A percentile compares a stretch with the other conserved stretches of the same genome.
Evolutionary conservation across 2,888 invertebrate species (phyloP).

Genomic region (Nomada flava): DNA sequence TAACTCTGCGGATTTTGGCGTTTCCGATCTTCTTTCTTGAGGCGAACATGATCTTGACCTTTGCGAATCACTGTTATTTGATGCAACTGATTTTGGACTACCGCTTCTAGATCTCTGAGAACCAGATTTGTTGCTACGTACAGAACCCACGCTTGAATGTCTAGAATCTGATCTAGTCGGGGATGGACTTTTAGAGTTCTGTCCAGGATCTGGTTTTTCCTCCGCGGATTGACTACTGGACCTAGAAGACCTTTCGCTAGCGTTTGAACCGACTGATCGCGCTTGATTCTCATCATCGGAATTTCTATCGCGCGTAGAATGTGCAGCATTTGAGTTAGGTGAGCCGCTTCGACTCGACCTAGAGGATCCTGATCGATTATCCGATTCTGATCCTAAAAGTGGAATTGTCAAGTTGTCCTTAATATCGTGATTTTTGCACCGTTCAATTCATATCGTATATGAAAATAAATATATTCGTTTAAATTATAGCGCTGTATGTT

Average conservation of each 20-base stretch:
- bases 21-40: constrained; percentile 61
- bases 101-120: constrained; percentile 76
- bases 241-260: constrained; percentile 71
- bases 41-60: constrained; percentile 70
- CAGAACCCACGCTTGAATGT: constrained; percentile 78
- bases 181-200: constrained; percentile 75
- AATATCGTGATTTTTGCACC: neutral
- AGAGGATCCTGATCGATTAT: constrained; percentile 84
- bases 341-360: constrained; percentile 83
- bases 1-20: constrained; percentile 43
- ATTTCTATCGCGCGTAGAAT: constrained; percentile 68
- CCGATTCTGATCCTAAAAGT: constrained; percentile 84
- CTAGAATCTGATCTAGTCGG: constrained; percentile 77
- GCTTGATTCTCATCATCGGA: constrained; percentile 75
- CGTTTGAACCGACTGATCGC: constrained; percentile 72
- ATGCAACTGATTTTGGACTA: constrained; percentile 72
- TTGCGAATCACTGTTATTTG: constrained; percentile 65
- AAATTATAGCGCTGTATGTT: constrained; percentile 36
- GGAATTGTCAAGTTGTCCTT: neutral
- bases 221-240: constrained; percentile 76
- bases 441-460: neutral
- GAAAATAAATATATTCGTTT: constrained; percentile 7
- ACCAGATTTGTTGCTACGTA: constrained; percentile 74
- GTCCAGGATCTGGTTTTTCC: constrained; percentile 71
- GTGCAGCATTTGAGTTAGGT: constrained; percentile 82